Conservation (phyloP, 2,113 vertebrate species). For the Sinocyclocheilus rhinocerous region DNA sequence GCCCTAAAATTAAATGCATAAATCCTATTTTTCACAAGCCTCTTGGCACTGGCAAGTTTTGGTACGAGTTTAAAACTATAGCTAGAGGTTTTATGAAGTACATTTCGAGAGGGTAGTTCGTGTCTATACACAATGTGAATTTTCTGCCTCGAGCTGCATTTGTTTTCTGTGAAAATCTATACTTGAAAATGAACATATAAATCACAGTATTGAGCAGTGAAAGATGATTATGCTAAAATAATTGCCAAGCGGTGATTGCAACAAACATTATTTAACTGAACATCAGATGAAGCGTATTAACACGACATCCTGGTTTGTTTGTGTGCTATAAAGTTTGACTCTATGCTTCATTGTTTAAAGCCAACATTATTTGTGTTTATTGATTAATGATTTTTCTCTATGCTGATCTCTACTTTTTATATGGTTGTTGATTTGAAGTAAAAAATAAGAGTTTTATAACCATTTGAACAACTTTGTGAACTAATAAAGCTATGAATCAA, state of each 20-base stretch:
- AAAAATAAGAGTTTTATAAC: conserved; percentile 47
- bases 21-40: conserved; percentile 37
- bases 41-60: conserved; percentile 5
- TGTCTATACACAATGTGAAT: conserved; percentile 14
- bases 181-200: conserved; percentile 12
- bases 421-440: conserved; percentile 28
- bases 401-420: conserved; percentile 26
- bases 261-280: neutral
- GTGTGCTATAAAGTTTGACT: neutral
- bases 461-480: conserved; percentile 45
- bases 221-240: neutral
- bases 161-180: conserved; percentile 43
- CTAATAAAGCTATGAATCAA: conserved; percentile 53
- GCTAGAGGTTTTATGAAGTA: neutral
- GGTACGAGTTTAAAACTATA: neutral
- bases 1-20: neutral
- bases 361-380: conserved; percentile 22
- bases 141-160: neutral
- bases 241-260: neutral
- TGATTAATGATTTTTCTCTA: neutral
- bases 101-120: neutral
- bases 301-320: neutral
- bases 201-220: conserved; percentile 21
- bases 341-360: neutral
- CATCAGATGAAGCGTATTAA: neutral